These are phyloP conservation scores for Varecia variegata DNA, from an alignment of 2,797 vertebrate genomes.

Conservation along the genomic window DNA sequence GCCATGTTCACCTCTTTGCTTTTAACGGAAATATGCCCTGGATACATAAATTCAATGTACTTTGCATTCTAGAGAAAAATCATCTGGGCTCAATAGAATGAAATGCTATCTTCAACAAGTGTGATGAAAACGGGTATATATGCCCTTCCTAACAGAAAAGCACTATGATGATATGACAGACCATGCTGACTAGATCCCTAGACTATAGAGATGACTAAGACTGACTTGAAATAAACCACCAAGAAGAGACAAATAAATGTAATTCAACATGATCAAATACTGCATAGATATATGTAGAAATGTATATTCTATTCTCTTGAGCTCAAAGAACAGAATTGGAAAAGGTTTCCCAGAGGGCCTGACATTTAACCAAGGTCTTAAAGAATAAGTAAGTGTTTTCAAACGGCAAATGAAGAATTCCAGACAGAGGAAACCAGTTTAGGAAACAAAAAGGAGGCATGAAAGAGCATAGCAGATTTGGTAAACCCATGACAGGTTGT, in stretches of 20 bases:
- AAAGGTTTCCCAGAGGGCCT: background rate
- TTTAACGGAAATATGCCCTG: background rate
- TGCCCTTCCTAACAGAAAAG: background rate
- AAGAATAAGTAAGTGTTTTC: background rate
- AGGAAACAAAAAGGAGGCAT: background rate
- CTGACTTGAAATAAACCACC: background rate
- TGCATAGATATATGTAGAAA: background rate
- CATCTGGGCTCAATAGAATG: background rate
- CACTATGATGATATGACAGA: rapidly evolving
- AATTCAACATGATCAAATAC: background rate
- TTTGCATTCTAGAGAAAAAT: background rate
- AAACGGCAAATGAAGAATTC: background rate
- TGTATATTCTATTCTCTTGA: background rate
- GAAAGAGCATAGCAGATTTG: background rate
- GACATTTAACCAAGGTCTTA: background rate
- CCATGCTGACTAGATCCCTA: background rate
- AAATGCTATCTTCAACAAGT: background rate
- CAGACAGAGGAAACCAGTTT: background rate
- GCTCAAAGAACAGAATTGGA: background rate
- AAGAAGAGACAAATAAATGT: background rate
- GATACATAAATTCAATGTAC: background rate
- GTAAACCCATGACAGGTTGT: background rate
- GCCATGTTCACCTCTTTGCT: rapidly evolving
- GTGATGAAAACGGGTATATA: background rate
- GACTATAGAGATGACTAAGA: background rate